These are phyloP conservation scores for Cyaniris semiargus DNA, from an alignment of 2,888 invertebrate genomes.

Conservation along the genomic window DNA sequence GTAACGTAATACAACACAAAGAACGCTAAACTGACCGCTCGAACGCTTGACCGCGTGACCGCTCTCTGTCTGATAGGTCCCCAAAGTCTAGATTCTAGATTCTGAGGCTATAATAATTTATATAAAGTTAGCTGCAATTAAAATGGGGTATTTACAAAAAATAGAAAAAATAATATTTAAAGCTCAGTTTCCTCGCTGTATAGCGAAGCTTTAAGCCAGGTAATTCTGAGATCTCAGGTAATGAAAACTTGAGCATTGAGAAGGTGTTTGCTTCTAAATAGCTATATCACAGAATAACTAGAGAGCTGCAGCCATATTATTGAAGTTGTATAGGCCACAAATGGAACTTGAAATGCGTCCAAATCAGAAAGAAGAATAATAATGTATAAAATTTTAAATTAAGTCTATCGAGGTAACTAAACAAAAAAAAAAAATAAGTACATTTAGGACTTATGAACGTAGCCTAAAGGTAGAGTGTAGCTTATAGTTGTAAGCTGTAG, in stretches of 20 bases:
- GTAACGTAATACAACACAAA: too few species aligned
- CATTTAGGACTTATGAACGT: too few species aligned
- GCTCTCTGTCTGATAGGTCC: too few species aligned
- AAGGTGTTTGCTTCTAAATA: not conserved
- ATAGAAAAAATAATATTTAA: not conserved
- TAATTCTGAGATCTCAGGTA: too few species aligned
- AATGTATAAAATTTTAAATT: too few species aligned
- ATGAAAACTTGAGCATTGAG: not conserved
- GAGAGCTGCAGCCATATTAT: not conserved
- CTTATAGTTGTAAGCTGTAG: not conserved
- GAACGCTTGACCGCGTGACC: too few species aligned
- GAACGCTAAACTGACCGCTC: too few species aligned
- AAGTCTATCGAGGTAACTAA: too few species aligned
- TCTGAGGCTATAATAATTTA: not conserved
- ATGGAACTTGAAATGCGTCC: not conserved
- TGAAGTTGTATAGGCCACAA: not conserved
- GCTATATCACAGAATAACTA: constrained; percentile 12
- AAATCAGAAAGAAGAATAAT: not conserved
- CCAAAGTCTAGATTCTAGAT: not conserved
- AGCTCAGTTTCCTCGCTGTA: too few species aligned
- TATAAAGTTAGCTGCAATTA: not conserved
- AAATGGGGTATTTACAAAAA: too few species aligned
- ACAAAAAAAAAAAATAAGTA: too few species aligned
- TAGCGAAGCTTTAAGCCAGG: too few species aligned
- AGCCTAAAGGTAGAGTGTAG: not conserved